phyloP scores from a whole-genome alignment of 2,113 vertebrate species.

The Etia nguti region DNA sequence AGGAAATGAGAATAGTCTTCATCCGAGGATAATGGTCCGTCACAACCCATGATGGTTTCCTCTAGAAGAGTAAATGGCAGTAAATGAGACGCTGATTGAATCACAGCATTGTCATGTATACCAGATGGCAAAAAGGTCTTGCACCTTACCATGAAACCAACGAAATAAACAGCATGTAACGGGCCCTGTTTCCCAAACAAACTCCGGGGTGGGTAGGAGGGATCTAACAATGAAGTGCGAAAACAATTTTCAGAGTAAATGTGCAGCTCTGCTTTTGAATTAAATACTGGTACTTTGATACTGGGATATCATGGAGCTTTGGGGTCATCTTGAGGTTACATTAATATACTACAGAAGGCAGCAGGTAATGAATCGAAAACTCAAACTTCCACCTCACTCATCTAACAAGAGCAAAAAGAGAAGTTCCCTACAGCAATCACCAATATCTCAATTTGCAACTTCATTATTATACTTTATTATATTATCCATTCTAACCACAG shows the following conservation, averaged over 20 bases:
- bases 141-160: constrained; percentile 48
- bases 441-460: not conserved
- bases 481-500: not conserved
- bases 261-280: not conserved
- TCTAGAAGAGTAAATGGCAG: constrained; percentile 61
- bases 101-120: constrained; percentile 62
- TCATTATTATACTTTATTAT: not conserved
- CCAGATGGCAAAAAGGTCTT: constrained; percentile 56
- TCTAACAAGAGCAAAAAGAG: not conserved
- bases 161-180: constrained; percentile 16
- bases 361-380: not conserved
- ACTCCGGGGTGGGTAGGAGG: not conserved
- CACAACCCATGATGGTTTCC: constrained; percentile 65
- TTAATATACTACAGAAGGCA: not conserved
- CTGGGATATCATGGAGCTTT: not conserved
- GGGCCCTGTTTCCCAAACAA: constrained; percentile 12
- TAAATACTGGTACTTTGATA: not conserved
- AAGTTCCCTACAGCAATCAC: not conserved
- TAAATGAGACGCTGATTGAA: constrained; percentile 67
- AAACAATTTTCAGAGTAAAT: not conserved
- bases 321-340: not conserved
- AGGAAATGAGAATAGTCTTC: constrained; percentile 66
- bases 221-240: not conserved
- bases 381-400: not conserved
- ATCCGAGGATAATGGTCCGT: constrained; percentile 66